phyloP scores from a whole-genome alignment of 2,888 invertebrate species.

The Clistopyga incitator region DNA sequence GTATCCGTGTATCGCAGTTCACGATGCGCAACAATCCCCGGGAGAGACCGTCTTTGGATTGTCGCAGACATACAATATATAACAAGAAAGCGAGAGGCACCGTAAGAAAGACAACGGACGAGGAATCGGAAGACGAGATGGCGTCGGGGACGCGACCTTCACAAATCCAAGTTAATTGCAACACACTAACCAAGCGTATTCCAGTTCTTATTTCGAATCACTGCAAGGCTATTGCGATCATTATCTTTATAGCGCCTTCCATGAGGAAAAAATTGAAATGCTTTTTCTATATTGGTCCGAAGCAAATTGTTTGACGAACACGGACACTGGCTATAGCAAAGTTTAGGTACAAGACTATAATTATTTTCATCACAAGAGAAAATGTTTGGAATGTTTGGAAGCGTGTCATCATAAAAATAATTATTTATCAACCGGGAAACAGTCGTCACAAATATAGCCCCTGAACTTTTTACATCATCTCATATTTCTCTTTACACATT shows the following conservation, averaged over 20 bases:
- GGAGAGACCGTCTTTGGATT: conserved; percentile 15
- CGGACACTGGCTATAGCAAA: neutral
- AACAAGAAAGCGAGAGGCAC: neutral
- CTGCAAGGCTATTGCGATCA: conserved; percentile 48
- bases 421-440: too few relatives aligned
- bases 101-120: neutral
- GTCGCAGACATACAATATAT: neutral
- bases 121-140: neutral
- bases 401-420: too few relatives aligned
- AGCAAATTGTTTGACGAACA: neutral
- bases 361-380: neutral
- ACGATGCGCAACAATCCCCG: conserved; percentile 41
- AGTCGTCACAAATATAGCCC: too few relatives aligned
- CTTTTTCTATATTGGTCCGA: neutral
- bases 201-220: conserved; percentile 31
- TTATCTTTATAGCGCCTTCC: conserved; percentile 45
- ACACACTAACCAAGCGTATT: conserved; percentile 46
- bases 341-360: neutral
- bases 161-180: conserved; percentile 30
- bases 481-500: neutral
- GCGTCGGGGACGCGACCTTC: conserved; percentile 23
- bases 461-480: neutral
- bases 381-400: too few relatives aligned
- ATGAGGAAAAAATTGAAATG: conserved; percentile 24
- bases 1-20: neutral